A percentile compares a stretch with the other conserved stretches of the same genome.
phyloP scores from a whole-genome alignment of 1,140 invertebrate genomes.

The Nephotettix cincticeps region DNA sequence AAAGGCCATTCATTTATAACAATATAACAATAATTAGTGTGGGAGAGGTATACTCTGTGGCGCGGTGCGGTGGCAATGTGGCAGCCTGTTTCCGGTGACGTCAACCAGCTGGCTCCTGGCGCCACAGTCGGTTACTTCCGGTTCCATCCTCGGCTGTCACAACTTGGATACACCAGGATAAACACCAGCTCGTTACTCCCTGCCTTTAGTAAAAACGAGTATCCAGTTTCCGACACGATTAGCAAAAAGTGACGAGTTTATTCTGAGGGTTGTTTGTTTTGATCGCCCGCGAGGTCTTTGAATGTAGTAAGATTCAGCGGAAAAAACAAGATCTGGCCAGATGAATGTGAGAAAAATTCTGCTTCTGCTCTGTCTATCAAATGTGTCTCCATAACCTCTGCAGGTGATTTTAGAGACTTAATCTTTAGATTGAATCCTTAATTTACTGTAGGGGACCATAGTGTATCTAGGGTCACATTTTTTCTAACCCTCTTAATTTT shows the following conservation, averaged over 20 bases:
- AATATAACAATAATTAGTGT: conserved; percentile 29
- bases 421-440: no score
- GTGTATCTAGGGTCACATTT: no score
- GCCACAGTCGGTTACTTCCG: conserved; percentile 14
- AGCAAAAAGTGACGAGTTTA: conserved; percentile 13
- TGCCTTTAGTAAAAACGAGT: conserved; percentile 14
- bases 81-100: conserved; percentile 16
- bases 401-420: no score
- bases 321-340: no score
- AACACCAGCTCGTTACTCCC: not conserved
- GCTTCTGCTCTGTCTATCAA: no score
- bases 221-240: conserved; percentile 9
- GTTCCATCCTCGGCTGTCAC: conserved; percentile 12
- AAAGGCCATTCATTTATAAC: conserved; percentile 2
- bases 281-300: not conserved
- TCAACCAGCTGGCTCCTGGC: conserved; percentile 23
- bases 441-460: no score
- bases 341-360: no score
- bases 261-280: conserved; percentile 12
- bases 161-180: not conserved
- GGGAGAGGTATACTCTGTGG: not conserved
- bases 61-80: not conserved
- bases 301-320: no score
- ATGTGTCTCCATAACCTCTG: no score
- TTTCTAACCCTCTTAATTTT: no score